phyloP scores from a whole-genome alignment of 2,797 vertebrate species.

The Alectoris magna region DNA sequence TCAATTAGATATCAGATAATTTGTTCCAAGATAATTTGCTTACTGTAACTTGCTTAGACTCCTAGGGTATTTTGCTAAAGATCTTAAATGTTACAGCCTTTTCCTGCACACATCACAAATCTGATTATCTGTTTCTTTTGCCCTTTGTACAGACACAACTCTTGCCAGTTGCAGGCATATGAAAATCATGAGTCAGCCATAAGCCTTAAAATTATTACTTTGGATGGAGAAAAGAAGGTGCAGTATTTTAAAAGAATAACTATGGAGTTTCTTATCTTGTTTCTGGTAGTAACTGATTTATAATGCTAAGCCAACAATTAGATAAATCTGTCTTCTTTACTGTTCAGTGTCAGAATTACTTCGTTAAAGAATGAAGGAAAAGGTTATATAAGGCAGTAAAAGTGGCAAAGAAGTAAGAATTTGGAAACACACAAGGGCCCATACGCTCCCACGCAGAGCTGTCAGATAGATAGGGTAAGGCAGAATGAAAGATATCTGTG shows the following conservation, averaged over 20 bases:
- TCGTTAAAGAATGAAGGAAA: not conserved
- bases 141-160: not conserved
- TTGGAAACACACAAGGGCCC: not conserved
- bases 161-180: not conserved
- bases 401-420: not conserved
- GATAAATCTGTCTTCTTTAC: not conserved
- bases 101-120: not conserved
- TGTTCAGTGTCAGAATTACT: not conserved
- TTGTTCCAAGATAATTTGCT: slow-evolving; percentile 66
- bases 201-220: not conserved
- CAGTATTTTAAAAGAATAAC: not conserved
- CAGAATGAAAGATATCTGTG: not conserved
- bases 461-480: not conserved
- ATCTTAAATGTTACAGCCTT: slow-evolving; percentile 27
- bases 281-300: not conserved
- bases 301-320: not conserved
- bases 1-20: slow-evolving; percentile 60
- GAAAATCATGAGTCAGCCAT: slow-evolving; percentile 38
- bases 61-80: slow-evolving; percentile 20
- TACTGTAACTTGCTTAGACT: slow-evolving; percentile 49
- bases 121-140: slow-evolving; percentile 34
- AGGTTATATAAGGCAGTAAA: not conserved
- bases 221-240: not conserved
- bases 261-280: not conserved
- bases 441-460: not conserved